Percentiles rank a stretch among this genome's conserved stretches.
Conservation (phyloP, 2,888 invertebrate genomes). For the Ceratothoa steindachneri region DNA sequence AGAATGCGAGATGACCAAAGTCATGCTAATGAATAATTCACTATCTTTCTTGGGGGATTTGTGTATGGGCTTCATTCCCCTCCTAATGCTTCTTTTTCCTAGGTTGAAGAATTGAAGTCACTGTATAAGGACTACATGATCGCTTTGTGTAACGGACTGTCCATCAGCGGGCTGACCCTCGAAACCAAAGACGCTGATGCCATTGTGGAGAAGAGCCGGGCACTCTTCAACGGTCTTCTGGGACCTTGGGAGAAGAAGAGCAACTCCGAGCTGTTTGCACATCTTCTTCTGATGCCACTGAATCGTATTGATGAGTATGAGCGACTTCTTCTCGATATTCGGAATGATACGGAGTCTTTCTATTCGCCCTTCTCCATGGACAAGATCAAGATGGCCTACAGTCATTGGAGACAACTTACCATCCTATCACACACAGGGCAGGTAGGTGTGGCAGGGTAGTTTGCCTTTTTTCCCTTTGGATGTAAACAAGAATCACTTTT, state of each 20-base stretch:
- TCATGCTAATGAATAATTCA: too few species aligned
- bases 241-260: slow-evolving; percentile 18
- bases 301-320: slow-evolving; percentile 31
- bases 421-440: slow-evolving; percentile 27
- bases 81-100: background rate
- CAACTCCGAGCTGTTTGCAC: slow-evolving; percentile 23
- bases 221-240: slow-evolving; percentile 9
- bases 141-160: slow-evolving; percentile 31
- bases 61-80: too few species aligned
- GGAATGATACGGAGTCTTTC: slow-evolving; percentile 18
- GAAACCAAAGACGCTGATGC: slow-evolving; percentile 26
- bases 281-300: slow-evolving; percentile 29
- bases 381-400: slow-evolving; percentile 30
- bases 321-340: slow-evolving; percentile 24
- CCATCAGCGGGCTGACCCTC: slow-evolving; percentile 28
- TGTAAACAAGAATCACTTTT: too few species aligned
- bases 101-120: slow-evolving; percentile 36
- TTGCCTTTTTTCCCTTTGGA: background rate
- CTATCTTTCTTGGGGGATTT: too few species aligned
- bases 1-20: too few species aligned
- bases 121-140: slow-evolving; percentile 27
- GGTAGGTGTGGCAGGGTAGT: too few species aligned
- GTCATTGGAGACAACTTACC: slow-evolving; percentile 35
- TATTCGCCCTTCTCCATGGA: slow-evolving; percentile 36
- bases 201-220: slow-evolving; percentile 22